Evolutionary conservation across 2,113 vertebrate species (phyloP), one percentile per base, ranked within the genome.

Genomic region (Chlorodrepanis virens): DNA sequence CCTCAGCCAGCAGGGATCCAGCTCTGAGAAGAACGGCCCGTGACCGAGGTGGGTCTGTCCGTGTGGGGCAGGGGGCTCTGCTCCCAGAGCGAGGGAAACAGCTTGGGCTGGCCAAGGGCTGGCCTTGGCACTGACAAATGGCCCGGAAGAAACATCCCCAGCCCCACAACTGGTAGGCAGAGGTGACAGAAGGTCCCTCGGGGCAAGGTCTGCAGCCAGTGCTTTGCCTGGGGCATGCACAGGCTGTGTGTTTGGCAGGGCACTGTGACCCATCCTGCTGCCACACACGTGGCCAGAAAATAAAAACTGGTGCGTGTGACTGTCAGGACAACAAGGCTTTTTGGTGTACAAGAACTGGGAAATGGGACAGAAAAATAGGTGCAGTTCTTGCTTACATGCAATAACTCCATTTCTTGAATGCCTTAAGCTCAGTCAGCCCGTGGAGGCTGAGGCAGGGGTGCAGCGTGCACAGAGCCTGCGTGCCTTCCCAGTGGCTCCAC

Each of bases 121-220:
- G 16, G 9, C 37, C 64, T 67, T 27, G 40, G 35, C 33, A 54
- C 40, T 56, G 45, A 39, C 28, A 65, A 56, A 28, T 61, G 37
- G 19, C 37, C 59, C 87, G 14, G 20, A 57, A 81, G 68, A 44
- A 83, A 39, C 20, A 22, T 74, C 47, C 29, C 35, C 33, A 75
- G 28, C 14, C 33, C 37, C 10, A 18, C 54, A 37, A 37, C 9
- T 11, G 1, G 0, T 18, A 70, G 35, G 23, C 0, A 69, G 75
- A 77, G 50, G 28, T 33, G 68, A 80, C 14, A 45, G 31, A 16
- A 54, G 18, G 45, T 29, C 54, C 45, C 67, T 53, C 33, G 54
- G 67, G 67, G 25, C 25, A 86, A 81, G 40, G 37, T 37, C 78
- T 87, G 86, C 54, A 80, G 57, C 40, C 71, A 53, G 37, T 35